Evolutionary conservation across 2,888 invertebrate species (phyloP).

Genomic region (Acanthosepion pharaonis): DNA sequence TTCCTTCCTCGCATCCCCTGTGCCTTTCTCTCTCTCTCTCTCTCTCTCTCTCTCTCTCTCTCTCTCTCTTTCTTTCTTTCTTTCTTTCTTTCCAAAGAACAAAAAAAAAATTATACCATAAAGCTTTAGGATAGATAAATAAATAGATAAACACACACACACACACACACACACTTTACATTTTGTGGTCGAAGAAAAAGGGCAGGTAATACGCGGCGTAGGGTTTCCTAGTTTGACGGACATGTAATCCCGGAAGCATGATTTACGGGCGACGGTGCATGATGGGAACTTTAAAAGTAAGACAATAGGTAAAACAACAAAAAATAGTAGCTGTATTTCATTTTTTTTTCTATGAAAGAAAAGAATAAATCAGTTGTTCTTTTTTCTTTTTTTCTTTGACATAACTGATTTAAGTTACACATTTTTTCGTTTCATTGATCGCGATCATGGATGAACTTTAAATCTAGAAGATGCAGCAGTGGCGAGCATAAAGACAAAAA

Average conservation of each 20-base stretch:
- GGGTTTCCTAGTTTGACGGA: not conserved
- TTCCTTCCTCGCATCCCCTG: not conserved
- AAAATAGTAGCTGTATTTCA: not conserved
- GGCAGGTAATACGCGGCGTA: not conserved
- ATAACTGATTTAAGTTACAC: slow-evolving; percentile 23
- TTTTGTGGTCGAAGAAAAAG: not conserved
- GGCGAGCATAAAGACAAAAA: too few species aligned
- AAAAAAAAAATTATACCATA: not conserved
- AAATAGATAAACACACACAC: too few species aligned
- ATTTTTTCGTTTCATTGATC: not conserved
- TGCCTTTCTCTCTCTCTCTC: not conserved
- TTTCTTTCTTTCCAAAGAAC: not conserved
- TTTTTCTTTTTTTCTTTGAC: not conserved
- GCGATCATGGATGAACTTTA: not conserved
- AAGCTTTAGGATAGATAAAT: not conserved
- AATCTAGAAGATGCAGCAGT: not conserved
- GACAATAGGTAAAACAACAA: not conserved
- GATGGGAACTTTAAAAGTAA: slow-evolving; percentile 23
- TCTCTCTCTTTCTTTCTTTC: not conserved
- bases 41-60: not conserved
- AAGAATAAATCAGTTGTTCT: not conserved
- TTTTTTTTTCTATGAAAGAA: not conserved
- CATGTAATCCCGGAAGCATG: not conserved
- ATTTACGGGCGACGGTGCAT: slow-evolving; percentile 14
- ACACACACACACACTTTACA: not conserved